Percentiles rank a stretch among this genome's conserved stretches.
Evolutionary conservation across 2,113 vertebrate species (phyloP).

Genomic region (Thunnus thynnus): DNA sequence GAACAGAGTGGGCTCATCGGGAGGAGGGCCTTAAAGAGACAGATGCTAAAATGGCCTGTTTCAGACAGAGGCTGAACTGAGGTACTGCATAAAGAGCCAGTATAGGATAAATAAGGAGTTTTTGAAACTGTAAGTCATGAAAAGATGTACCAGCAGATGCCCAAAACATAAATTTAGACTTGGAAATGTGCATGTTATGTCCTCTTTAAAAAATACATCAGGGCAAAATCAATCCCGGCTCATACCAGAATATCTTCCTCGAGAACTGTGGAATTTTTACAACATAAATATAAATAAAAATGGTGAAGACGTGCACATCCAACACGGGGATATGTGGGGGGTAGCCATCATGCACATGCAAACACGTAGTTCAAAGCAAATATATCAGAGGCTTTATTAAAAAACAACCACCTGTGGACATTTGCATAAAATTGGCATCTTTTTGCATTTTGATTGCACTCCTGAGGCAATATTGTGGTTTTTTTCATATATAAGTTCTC

Average conservation of each 20-base stretch:
- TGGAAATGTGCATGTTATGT: too few species aligned
- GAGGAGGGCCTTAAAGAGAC: too few species aligned
- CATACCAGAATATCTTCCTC: not conserved
- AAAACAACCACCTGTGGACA: not conserved
- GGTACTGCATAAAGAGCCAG: too few species aligned
- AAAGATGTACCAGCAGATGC: too few species aligned
- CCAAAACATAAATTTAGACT: too few species aligned
- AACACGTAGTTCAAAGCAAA: constrained; percentile 10
- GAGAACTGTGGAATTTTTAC: not conserved
- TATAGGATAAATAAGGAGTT: too few species aligned
- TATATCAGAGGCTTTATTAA: not conserved
- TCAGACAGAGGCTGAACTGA: too few species aligned
- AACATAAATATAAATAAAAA: not conserved
- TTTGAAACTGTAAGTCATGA: too few species aligned
- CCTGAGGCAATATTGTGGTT: constrained; percentile 9
- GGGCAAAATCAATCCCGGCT: not conserved
- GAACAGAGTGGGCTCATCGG: too few species aligned
- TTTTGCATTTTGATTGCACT: not conserved
- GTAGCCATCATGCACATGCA: not conserved
- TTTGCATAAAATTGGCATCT: not conserved
- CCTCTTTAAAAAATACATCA: not conserved
- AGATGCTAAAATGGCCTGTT: too few species aligned
- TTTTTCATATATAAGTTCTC: constrained; percentile 14
- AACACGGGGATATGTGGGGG: not conserved
- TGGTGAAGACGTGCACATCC: not conserved